phyloP scores from a whole-genome alignment of 2,113 vertebrate genomes.

The Ictalurus furcatus region DNA sequence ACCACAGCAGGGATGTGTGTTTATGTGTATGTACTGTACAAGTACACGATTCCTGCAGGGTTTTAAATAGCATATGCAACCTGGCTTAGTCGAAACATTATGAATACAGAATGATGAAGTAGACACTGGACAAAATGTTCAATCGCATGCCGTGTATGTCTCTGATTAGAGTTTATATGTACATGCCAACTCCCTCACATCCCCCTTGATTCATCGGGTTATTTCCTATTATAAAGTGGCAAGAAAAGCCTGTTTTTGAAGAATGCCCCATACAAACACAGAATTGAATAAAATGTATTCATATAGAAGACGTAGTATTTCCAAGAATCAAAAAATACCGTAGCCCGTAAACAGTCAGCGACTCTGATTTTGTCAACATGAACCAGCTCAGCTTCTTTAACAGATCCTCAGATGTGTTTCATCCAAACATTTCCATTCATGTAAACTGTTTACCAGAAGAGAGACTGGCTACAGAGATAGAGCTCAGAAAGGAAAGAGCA shows the following conservation, averaged over 20 bases:
- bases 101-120: neutral
- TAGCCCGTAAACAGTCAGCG: neutral
- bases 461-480: too few species aligned
- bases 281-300: neutral
- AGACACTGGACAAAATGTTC: constrained; percentile 2
- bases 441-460: neutral
- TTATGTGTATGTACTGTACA: neutral
- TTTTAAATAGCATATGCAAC: neutral
- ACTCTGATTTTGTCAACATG: neutral
- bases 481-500: too few species aligned
- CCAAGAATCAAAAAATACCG: neutral
- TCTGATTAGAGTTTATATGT: neutral
- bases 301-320: neutral
- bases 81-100: neutral
- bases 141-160: neutral
- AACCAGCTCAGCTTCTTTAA: too few species aligned
- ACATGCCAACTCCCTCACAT: neutral
- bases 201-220: neutral
- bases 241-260: neutral
- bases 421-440: neutral
- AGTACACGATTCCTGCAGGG: neutral
- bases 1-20: neutral
- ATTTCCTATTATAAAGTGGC: neutral
- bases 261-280: neutral
- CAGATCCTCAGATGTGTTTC: neutral